Evolutionary conservation across 2,888 invertebrate species (phyloP).

Genomic region (Lydus trimaculatus): DNA sequence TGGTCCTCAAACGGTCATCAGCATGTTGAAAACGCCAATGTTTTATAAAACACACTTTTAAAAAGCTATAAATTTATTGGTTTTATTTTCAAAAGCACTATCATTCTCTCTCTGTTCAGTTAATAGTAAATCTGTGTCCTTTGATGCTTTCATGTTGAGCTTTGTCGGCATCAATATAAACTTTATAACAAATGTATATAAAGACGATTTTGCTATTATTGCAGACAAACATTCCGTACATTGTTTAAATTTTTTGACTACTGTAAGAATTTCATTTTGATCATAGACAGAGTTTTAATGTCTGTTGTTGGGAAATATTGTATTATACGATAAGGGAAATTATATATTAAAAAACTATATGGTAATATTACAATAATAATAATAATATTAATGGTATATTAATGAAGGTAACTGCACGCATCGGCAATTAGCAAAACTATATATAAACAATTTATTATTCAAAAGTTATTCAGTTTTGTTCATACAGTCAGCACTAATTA

Average conservation of each 20-base stretch:
- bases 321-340: conserved; percentile 10
- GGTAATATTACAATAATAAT: neutral
- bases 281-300: conserved; percentile 48
- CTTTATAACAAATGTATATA: conserved; percentile 40
- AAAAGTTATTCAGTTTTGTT: neutral
- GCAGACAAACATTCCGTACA: conserved; percentile 48
- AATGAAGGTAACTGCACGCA: neutral
- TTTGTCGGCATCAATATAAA: conserved; percentile 55
- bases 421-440: too few species aligned
- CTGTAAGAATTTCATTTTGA: conserved; percentile 58
- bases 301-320: conserved; percentile 20
- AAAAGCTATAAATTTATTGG: conserved; percentile 58
- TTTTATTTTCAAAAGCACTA: conserved; percentile 55
- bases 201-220: conserved; percentile 45
- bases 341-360: neutral
- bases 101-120: conserved; percentile 33
- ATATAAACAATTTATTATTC: too few species aligned
- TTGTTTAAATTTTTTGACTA: conserved; percentile 58
- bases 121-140: conserved; percentile 60
- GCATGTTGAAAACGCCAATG: conserved; percentile 53
- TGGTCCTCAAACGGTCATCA: conserved; percentile 51
- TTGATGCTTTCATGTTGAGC: conserved; percentile 44
- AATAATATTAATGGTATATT: neutral
- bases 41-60: conserved; percentile 58
- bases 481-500: neutral